phyloP scores from a whole-genome alignment of 2,113 vertebrate genomes.

The Mirounga angustirostris region DNA sequence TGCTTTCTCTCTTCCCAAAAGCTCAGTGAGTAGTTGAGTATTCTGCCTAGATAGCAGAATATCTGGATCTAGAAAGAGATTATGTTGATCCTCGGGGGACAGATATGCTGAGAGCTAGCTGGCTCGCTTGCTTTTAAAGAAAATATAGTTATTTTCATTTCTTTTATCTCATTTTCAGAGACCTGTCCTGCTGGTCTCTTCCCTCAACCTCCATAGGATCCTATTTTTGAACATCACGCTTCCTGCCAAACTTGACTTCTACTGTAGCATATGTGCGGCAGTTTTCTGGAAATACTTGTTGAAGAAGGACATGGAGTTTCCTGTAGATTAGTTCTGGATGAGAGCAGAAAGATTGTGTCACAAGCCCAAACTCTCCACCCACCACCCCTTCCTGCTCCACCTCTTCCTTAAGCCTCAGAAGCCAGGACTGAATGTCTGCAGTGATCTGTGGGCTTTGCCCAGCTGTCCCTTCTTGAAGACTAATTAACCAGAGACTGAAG shows the following conservation, averaged over 20 bases:
- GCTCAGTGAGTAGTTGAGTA: not conserved
- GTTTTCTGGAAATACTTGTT: constrained; percentile 56
- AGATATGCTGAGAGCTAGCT: not conserved
- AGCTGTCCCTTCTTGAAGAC: not conserved
- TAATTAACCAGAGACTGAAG: not conserved
- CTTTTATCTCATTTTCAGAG: constrained; percentile 69
- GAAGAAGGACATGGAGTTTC: not conserved
- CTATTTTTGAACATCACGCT: not conserved
- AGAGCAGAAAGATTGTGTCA: not conserved
- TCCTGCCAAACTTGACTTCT: constrained; percentile 55
- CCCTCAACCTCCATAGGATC: not conserved
- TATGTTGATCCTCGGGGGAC: not conserved
- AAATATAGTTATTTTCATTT: not conserved
- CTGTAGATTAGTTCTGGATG: not conserved
- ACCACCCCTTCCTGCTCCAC: not conserved
- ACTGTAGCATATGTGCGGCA: not conserved
- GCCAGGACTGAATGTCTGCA: not conserved
- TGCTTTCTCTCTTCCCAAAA: not conserved
- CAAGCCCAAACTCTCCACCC: not conserved
- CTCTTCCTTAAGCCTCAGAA: not conserved
- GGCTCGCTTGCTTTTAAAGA: not conserved
- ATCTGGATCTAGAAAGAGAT: constrained; percentile 2
- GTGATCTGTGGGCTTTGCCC: not conserved
- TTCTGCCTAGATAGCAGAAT: not conserved
- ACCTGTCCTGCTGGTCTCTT: not conserved